phyloP scores from a whole-genome alignment of 2,888 invertebrate genomes.

The Apodemia zela region DNA sequence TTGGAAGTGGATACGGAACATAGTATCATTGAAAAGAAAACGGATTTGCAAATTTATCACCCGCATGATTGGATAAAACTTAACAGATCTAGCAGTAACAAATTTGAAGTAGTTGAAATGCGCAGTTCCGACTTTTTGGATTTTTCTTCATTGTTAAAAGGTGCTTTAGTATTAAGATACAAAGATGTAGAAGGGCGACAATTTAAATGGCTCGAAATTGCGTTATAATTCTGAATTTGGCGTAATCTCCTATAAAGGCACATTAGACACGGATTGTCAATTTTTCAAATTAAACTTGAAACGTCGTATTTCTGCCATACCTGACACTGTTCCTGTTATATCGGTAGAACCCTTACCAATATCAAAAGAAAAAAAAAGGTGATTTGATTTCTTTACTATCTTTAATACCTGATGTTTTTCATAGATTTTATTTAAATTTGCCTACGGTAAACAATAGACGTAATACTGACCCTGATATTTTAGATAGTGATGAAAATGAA shows the following conservation, averaged over 20 bases:
- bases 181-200: slow-evolving; percentile 13
- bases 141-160: no score
- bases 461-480: slow-evolving; percentile 1
- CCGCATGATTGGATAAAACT: not conserved
- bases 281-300: not conserved
- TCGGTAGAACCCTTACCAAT: not conserved
- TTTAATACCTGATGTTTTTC: not conserved
- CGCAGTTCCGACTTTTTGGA: not conserved
- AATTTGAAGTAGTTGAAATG: slow-evolving; percentile 13
- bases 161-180: not conserved
- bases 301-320: not conserved
- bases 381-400: not conserved
- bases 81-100: slow-evolving; percentile 4
- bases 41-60: slow-evolving; percentile 1
- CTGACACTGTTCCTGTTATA: not conserved
- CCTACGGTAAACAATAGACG: not conserved
- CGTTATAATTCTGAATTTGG: slow-evolving; percentile 34
- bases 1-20: slow-evolving; percentile 12
- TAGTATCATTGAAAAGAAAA: slow-evolving; percentile 2
- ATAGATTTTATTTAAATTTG: not conserved
- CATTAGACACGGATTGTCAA: not conserved
- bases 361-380: not conserved
- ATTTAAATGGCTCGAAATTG: slow-evolving; percentile 11
- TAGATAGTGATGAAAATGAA: not conserved
- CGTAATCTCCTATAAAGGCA: slow-evolving; percentile 16